Evolutionary conservation across 1,140 invertebrate genomes (phyloP).

Genomic region (Zeugodacus cucurbitae): DNA sequence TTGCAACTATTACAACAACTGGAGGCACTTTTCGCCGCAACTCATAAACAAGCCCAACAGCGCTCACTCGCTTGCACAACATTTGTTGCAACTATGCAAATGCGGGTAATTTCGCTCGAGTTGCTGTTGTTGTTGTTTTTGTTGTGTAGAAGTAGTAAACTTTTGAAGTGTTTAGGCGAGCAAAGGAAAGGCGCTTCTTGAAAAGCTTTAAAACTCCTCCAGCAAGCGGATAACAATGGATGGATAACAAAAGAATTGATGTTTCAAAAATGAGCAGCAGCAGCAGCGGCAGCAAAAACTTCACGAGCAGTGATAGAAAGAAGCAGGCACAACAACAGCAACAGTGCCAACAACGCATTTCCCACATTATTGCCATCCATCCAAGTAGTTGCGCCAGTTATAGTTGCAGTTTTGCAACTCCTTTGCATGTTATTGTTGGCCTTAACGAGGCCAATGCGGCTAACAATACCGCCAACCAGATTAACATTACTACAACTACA

Average conservation of each 20-base stretch:
- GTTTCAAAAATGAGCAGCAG: constrained; percentile 29
- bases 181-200: not conserved
- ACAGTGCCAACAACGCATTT: not conserved
- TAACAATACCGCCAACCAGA: constrained; percentile 29
- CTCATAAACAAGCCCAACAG: not conserved
- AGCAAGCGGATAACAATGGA: constrained; percentile 32
- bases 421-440: constrained; percentile 12
- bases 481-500: not conserved
- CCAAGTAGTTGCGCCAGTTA: not conserved
- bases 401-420: not conserved
- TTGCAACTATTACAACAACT: not conserved
- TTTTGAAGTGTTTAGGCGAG: constrained; percentile 32
- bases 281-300: not conserved
- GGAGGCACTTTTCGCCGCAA: not conserved
- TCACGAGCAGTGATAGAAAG: not conserved
- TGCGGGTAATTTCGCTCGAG: not conserved
- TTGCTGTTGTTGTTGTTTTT: not conserved
- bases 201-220: constrained; percentile 31
- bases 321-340: not conserved
- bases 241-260: constrained; percentile 22
- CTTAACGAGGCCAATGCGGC: constrained; percentile 34
- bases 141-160: not conserved
- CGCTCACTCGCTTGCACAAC: not conserved
- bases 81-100: constrained; percentile 19
- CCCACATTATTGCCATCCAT: not conserved